phyloP scores from a whole-genome alignment of 2,113 vertebrate genomes.

The Tylochromis polylepis region DNA sequence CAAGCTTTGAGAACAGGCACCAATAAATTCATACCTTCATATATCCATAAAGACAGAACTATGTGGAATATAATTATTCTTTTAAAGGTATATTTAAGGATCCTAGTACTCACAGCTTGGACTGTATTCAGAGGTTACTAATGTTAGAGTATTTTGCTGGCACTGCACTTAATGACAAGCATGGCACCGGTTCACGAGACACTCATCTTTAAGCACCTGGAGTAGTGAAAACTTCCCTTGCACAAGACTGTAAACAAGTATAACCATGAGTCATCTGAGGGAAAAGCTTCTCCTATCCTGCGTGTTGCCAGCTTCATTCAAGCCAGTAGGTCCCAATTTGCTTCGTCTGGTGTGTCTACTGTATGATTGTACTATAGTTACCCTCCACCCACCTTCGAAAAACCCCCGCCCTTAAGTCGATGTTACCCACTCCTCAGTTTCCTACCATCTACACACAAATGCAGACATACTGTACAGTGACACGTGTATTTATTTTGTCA shows the following conservation, averaged over 20 bases:
- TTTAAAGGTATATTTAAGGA: not conserved
- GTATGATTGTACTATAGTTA: constrained; percentile 1
- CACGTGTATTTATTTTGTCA: not conserved
- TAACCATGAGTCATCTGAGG: constrained; percentile 40
- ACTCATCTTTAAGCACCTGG: constrained; percentile 34
- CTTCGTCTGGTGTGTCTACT: not conserved
- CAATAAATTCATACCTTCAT: not conserved
- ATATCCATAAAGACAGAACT: not conserved
- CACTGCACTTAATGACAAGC: not conserved
- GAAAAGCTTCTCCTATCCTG: constrained; percentile 23
- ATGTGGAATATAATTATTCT: not conserved
- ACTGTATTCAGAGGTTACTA: not conserved
- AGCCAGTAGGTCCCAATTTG: not conserved
- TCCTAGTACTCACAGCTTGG: not conserved
- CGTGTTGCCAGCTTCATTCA: not conserved
- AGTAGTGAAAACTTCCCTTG: constrained; percentile 48
- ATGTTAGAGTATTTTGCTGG: not conserved
- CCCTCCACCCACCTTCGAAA: not conserved
- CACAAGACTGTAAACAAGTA: constrained; percentile 32
- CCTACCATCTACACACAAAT: not conserved
- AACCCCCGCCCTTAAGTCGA: not conserved
- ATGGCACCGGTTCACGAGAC: constrained; percentile 27
- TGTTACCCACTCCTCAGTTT: constrained; percentile 26
- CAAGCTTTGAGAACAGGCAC: not conserved
- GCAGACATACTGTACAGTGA: not conserved